phyloP scores from a whole-genome alignment of 2,888 invertebrate genomes.

The Tiliacea aurago region DNA sequence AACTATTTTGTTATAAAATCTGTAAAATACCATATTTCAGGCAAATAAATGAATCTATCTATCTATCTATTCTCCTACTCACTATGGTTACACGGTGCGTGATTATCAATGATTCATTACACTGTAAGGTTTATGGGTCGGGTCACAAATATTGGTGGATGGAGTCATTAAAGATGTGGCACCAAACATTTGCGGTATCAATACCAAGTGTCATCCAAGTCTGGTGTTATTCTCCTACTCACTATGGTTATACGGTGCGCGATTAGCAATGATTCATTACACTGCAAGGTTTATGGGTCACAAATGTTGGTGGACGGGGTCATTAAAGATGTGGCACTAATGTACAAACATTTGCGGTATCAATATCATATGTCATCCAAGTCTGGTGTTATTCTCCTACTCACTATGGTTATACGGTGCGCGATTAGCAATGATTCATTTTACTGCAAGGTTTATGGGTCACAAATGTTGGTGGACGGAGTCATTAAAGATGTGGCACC shows the following conservation, averaged over 20 bases:
- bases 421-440: slow-evolving; percentile 53
- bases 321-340: slow-evolving; percentile 10
- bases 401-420: slow-evolving; percentile 25
- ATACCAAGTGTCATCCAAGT: not conserved
- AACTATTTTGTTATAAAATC: no score
- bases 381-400: no score
- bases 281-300: slow-evolving; percentile 32
- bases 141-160: slow-evolving; percentile 39
- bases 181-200: slow-evolving; percentile 14
- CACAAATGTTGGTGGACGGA: slow-evolving; percentile 32
- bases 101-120: slow-evolving; percentile 53
- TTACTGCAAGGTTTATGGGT: slow-evolving; percentile 32
- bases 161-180: not conserved
- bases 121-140: slow-evolving; percentile 32
- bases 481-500: slow-evolving; percentile 2
- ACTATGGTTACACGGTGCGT: slow-evolving; percentile 18
- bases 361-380: not conserved
- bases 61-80: no score
- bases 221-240: no score
- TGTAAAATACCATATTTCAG: no score
- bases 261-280: slow-evolving; percentile 53
- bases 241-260: slow-evolving; percentile 17
- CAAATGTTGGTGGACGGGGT: slow-evolving; percentile 31
- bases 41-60: no score
- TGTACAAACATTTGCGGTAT: slow-evolving; percentile 12